phyloP scores from a whole-genome alignment of 1,140 invertebrate genomes.

The Hylaeus anthracinus region DNA sequence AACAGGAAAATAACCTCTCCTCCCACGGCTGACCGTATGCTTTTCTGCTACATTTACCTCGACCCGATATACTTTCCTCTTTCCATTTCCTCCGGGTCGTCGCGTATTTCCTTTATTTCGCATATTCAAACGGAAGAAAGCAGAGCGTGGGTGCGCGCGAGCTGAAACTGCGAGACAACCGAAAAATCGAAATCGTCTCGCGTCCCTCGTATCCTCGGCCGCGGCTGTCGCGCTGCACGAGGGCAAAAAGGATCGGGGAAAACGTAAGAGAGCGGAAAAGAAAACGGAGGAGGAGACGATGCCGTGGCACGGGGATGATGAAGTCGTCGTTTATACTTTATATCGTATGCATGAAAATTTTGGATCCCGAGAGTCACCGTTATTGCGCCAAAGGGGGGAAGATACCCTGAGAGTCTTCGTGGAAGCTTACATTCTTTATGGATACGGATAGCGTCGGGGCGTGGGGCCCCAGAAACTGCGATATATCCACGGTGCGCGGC shows the following conservation, averaged over 20 bases:
- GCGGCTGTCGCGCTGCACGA: no score
- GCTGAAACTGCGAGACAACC: conserved; percentile 12
- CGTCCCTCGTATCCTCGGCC: no score
- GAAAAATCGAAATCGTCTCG: conserved; percentile 36
- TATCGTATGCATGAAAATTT: conserved; percentile 68
- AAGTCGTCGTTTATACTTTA: conserved; percentile 66
- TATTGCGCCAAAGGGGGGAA: conserved; percentile 49
- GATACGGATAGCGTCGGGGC: conserved; percentile 60
- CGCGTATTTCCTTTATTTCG: conserved; percentile 29
- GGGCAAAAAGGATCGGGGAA: not conserved
- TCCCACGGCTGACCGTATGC: not conserved
- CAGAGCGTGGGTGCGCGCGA: not conserved
- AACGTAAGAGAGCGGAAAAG: not conserved
- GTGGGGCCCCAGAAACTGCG: conserved; percentile 46
- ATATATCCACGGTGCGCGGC: conserved; percentile 51
- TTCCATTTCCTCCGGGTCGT: not conserved
- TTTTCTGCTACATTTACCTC: conserved; percentile 49
- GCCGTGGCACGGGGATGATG: conserved; percentile 43
- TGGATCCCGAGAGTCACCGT: conserved; percentile 60
- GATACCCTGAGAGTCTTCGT: conserved; percentile 39
- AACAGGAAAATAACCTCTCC: not conserved
- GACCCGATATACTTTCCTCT: conserved; percentile 31
- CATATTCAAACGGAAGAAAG: conserved; percentile 34
- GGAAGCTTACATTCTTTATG: conserved; percentile 69
- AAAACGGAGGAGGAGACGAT: not conserved